Percentiles rank a stretch among this genome's conserved stretches.
phyloP scores from a whole-genome alignment of 2,888 invertebrate species.

The Marasmarcha lunaedactyla region DNA sequence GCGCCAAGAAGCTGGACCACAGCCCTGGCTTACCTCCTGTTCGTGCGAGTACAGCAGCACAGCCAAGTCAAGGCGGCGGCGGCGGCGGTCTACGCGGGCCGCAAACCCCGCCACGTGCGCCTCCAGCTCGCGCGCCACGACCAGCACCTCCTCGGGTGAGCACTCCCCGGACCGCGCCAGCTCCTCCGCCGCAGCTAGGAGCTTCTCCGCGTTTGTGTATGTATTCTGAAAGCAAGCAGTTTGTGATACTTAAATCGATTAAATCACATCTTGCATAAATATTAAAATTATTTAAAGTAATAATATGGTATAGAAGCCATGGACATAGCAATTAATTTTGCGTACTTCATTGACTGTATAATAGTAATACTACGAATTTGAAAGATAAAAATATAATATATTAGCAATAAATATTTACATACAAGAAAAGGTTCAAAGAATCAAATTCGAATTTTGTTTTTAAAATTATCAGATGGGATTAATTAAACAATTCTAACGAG shows the following conservation, averaged over 20 bases:
- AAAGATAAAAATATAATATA: too few species aligned
- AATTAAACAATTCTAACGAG: too few species aligned
- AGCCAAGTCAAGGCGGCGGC: slow-evolving; percentile 90
- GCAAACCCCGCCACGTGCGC: slow-evolving; percentile 95
- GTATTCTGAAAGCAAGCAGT: slow-evolving; percentile 86
- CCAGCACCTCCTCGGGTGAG: slow-evolving; percentile 94
- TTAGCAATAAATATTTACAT: too few species aligned
- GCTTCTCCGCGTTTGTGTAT: slow-evolving; percentile 97
- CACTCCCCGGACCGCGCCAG: slow-evolving; percentile 96
- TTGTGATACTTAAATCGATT: too few species aligned
- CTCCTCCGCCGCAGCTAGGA: slow-evolving; percentile 95
- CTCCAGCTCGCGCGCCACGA: slow-evolving; percentile 93
- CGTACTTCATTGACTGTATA: too few species aligned
- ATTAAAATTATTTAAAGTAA: not conserved
- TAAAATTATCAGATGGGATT: too few species aligned
- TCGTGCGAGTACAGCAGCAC: slow-evolving; percentile 96
- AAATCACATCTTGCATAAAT: not conserved
- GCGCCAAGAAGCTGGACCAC: too few species aligned
- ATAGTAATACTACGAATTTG: too few species aligned
- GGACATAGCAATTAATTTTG: too few species aligned
- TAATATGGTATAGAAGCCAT: too few species aligned
- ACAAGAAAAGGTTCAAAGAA: too few species aligned
- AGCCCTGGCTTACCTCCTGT: slow-evolving; percentile 94
- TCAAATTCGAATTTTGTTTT: too few species aligned
- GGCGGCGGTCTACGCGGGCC: slow-evolving; percentile 89